Percentiles rank a stretch among this genome's conserved stretches.
Conservation (phyloP, 2,113 vertebrate species). For the Notothenia coriiceps region DNA sequence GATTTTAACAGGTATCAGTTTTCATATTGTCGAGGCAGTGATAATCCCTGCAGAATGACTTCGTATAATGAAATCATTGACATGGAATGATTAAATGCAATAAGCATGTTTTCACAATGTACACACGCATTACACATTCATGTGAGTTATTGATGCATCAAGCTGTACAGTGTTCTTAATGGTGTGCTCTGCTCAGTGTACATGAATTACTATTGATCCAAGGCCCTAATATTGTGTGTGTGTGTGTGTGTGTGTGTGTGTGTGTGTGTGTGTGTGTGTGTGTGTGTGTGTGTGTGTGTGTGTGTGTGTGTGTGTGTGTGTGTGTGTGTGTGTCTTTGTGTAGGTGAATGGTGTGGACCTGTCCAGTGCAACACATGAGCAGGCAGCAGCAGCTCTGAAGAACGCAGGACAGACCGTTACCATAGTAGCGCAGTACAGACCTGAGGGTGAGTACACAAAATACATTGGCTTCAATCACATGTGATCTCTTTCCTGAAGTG, state of each 20-base stretch:
- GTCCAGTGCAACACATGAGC: conserved; percentile 94
- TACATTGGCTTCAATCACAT: background rate
- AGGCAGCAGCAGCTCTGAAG: conserved; percentile 95
- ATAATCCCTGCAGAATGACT: conserved; percentile 17
- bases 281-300: no score
- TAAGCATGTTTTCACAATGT: conserved; percentile 11
- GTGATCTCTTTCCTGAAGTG: no score
- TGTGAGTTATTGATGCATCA: conserved; percentile 10
- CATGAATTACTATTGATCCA: conserved; percentile 19
- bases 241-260: conserved; percentile 2
- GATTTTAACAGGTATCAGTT: conserved; percentile 27
- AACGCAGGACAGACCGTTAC: conserved; percentile 95
- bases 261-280: background rate
- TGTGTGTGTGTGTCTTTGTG: conserved; percentile 7
- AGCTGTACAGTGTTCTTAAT: conserved; percentile 1
- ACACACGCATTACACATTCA: conserved; percentile 8
- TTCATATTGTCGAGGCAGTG: conserved; percentile 10
- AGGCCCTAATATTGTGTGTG: conserved; percentile 6
- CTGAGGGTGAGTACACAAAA: conserved; percentile 89
- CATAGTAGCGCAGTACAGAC: conserved; percentile 95
- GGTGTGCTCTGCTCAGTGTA: background rate
- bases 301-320: no score
- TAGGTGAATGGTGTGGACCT: conserved; percentile 97
- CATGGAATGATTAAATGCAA: conserved; percentile 15
- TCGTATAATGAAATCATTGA: conserved; percentile 23